These are phyloP conservation scores for Oceanodroma tethys DNA, from an alignment of 2,113 vertebrate species.

Conservation along the genomic window DNA sequence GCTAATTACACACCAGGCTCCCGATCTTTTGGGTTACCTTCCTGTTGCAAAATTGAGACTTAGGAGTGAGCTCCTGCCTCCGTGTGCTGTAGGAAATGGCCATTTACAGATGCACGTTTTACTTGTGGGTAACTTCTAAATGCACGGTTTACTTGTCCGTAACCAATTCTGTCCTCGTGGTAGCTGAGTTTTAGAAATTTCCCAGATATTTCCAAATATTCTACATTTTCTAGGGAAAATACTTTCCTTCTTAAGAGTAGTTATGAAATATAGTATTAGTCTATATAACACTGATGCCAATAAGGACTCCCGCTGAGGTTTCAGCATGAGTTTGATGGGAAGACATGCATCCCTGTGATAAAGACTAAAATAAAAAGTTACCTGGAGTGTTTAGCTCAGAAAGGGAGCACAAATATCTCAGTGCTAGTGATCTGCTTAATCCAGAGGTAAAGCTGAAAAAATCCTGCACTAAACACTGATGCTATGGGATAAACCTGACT, in stretches of 20 bases:
- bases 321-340: background rate
- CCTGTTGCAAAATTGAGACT: background rate
- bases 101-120: background rate
- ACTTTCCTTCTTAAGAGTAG: background rate
- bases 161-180: rapidly evolving
- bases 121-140: background rate
- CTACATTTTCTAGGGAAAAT: background rate
- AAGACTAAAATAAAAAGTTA: background rate
- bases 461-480: background rate
- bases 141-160: background rate
- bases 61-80: background rate
- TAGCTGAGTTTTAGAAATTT: background rate
- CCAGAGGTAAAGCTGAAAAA: background rate
- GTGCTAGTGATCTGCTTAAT: background rate
- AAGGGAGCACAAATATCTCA: background rate
- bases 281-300: background rate
- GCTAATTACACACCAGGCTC: background rate
- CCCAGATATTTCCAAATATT: background rate
- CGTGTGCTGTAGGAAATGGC: background rate
- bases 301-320: background rate
- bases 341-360: background rate
- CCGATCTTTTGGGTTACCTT: background rate
- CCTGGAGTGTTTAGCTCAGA: rapidly evolving
- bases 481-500: background rate
- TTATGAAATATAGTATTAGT: background rate